These are phyloP conservation scores for Pachycephala philippinensis DNA, from an alignment of 2,113 vertebrate species.

Conservation along the genomic window DNA sequence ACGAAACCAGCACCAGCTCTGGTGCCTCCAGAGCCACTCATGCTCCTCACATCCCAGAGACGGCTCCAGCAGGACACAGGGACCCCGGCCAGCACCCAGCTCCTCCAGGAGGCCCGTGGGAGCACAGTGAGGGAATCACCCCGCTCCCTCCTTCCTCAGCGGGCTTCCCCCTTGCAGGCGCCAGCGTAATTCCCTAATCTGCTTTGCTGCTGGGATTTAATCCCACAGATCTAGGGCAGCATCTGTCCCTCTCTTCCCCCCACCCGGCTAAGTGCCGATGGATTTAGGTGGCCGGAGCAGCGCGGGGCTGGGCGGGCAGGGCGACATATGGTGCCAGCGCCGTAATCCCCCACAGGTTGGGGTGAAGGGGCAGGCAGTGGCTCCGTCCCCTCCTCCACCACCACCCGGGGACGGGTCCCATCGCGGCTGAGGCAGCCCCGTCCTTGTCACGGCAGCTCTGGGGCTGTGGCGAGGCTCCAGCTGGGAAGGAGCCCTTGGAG, in stretches of 20 bases:
- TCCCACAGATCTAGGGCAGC: slow-evolving; percentile 73
- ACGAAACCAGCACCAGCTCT: background rate
- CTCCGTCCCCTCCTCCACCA: background rate
- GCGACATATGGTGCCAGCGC: background rate
- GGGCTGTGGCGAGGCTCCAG: background rate
- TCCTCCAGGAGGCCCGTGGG: background rate
- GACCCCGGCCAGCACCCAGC: background rate
- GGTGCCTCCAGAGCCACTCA: background rate
- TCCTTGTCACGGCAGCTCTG: background rate
- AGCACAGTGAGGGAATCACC: background rate
- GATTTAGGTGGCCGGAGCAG: background rate
- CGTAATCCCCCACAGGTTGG: background rate
- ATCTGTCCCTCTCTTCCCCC: slow-evolving; percentile 64
- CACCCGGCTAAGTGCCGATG: background rate
- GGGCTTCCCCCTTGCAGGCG: slow-evolving; percentile 50
- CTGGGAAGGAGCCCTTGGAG: rapidly evolving
- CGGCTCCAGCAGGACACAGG: rapidly evolving
- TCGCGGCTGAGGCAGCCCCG: rapidly evolving
- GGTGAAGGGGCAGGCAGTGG: background rate
- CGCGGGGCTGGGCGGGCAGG: background rate
- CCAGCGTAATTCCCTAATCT: slow-evolving; percentile 68
- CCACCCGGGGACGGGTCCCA: rapidly evolving
- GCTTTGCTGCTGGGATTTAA: slow-evolving; percentile 71
- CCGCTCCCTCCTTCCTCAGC: background rate
- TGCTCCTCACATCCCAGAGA: background rate